Base-by-base conservation (phyloP, 2,888 invertebrate species). In the Philereme vetulata region DNA sequence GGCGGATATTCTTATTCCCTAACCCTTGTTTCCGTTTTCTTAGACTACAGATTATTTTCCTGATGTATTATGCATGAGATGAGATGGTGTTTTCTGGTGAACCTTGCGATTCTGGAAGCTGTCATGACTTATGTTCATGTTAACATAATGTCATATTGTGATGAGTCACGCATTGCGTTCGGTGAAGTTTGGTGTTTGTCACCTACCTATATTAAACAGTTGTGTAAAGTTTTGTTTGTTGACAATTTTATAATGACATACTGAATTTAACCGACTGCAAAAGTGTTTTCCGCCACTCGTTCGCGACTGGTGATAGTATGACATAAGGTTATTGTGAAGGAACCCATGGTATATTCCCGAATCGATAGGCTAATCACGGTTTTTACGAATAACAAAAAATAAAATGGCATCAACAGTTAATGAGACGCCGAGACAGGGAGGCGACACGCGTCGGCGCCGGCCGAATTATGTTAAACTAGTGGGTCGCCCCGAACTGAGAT, bases 41-140 rank as follows among this genome's bases (percentile, higher is more conserved):
- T 70, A 68, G 72, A 53, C 60, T 66, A 49, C 60, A 62, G 66
- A 66, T 71, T 70, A 68, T 72, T 74, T 72, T 62, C 66, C 52
- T 64, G 51, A 82, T 83, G 78, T 81, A 75, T 84, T 77, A 84
- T 81, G 76, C 79, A 85, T 84, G 80, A 85, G 75, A 69, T 70
- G 67, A 75, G 75, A 76, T 75, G 67, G 75, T 21, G 21, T 21
- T 1, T 21, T 21, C 21, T 21, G 21, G 21, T 21, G 1, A 21
- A 21, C 21, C 21, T 21, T 21, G 21, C 21, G 75, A 76, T 75
- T 74, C 72, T 62, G 62, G 53, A 63, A 58, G 68, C 70, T 72
- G 72, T 71, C 72, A 73, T 21, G 68, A 57, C 64, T 21, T 21
- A 2, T 21, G n/a, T 21, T 21, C 21, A 21, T 21, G 21, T 1